These are phyloP conservation scores for Cololabis saira DNA, from an alignment of 2,113 vertebrate species.

Conservation along the genomic window DNA sequence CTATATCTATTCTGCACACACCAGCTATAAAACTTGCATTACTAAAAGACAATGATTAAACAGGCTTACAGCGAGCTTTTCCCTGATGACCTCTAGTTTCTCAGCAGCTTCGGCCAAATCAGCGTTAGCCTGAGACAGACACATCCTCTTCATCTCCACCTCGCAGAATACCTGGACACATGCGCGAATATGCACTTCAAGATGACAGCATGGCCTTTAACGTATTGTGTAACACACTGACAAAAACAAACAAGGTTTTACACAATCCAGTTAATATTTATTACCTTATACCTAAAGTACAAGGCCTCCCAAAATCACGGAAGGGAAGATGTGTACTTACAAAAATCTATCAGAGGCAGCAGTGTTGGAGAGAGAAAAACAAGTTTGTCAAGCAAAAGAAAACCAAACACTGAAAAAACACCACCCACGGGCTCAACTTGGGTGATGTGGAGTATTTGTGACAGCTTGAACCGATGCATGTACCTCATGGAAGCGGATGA, in stretches of 20 bases:
- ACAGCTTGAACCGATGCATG: background rate
- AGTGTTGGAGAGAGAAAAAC: constrained; percentile 59
- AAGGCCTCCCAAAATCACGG: background rate
- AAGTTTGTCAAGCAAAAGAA: constrained; percentile 16
- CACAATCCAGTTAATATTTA: background rate
- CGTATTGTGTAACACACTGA: background rate
- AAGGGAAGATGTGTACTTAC: constrained; percentile 75
- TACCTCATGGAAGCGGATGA: constrained; percentile 81
- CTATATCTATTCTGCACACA: background rate
- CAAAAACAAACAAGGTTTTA: background rate
- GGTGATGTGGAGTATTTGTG: background rate
- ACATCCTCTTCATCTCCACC: constrained; percentile 81
- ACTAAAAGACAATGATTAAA: background rate
- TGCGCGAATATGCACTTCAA: background rate
- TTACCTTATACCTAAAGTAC: background rate
- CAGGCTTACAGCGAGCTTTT: constrained; percentile 78
- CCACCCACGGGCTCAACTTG: background rate
- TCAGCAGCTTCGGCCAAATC: constrained; percentile 81
- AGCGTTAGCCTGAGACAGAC: constrained; percentile 80
- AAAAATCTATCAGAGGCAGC: constrained; percentile 85
- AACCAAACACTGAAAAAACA: constrained; percentile 15
- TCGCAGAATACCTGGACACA: constrained; percentile 75
- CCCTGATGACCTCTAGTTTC: constrained; percentile 79
- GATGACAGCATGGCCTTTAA: background rate
- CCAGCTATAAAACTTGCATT: background rate